Evolutionary conservation across 2,797 vertebrate genomes (phyloP).

Genomic region (Tenualosa thibaudeaui): DNA sequence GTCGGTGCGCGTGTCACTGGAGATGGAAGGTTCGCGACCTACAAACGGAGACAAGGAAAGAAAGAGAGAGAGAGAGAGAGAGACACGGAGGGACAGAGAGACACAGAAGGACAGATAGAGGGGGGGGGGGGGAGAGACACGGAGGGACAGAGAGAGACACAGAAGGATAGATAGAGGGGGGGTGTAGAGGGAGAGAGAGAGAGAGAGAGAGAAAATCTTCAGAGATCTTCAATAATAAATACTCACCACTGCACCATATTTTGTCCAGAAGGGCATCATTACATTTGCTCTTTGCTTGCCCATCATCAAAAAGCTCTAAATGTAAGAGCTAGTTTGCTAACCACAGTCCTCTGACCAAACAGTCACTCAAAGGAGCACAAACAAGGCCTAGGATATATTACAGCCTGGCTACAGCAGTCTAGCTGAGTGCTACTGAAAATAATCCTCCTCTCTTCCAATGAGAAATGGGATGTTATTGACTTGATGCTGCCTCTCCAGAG

Average conservation of each 20-base stretch:
- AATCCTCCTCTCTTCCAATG: not conserved
- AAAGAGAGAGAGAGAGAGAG: no score
- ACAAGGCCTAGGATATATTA: not conserved
- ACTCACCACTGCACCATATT: not conserved
- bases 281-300: not conserved
- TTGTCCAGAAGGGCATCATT: not conserved
- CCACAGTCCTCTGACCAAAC: not conserved
- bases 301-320: not conserved
- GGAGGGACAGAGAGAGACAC: no score
- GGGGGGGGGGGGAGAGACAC: no score
- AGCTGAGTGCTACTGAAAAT: not conserved
- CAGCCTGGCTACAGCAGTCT: not conserved
- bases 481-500: not conserved
- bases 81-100: no score
- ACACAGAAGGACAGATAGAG: no score
- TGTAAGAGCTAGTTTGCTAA: not conserved
- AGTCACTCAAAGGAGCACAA: not conserved
- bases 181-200: no score
- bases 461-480: no score
- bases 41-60: no score
- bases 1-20: slow-evolving; percentile 95
- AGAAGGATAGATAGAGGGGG: no score
- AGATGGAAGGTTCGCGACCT: slow-evolving; percentile 95
- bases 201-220: no score
- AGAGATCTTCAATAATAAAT: no score